Conservation (phyloP, 2,113 vertebrate genomes). For the Archilochus colubris region DNA sequence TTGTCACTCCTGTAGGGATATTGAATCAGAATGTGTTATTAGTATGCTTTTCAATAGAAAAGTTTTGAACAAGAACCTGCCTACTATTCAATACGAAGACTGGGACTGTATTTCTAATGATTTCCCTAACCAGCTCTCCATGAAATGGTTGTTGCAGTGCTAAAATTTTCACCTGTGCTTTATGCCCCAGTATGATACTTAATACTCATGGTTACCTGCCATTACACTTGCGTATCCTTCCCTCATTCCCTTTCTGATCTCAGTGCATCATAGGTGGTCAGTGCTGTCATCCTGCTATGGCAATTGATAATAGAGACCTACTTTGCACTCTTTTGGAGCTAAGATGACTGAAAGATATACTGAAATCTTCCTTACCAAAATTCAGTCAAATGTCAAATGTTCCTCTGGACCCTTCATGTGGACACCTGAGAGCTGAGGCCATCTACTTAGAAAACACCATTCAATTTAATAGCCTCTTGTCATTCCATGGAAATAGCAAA, state of each 20-base stretch:
- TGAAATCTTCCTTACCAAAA: background rate
- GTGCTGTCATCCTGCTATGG: background rate
- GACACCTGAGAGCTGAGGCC: background rate
- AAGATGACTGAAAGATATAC: background rate
- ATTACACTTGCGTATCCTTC: background rate
- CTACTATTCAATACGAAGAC: background rate
- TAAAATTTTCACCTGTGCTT: background rate
- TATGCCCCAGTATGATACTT: background rate
- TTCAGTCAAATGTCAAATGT: background rate
- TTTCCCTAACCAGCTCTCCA: background rate
- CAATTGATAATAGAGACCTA: background rate
- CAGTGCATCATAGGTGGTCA: fast-evolving
- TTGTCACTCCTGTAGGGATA: conserved; percentile 2
- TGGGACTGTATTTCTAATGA: background rate
- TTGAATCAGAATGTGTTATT: background rate
- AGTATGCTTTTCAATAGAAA: background rate
- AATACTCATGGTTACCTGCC: background rate
- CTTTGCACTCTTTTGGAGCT: background rate
- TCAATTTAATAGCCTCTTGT: background rate
- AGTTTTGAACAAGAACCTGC: background rate
- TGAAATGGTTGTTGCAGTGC: background rate
- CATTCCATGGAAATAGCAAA: background rate
- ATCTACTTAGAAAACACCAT: background rate
- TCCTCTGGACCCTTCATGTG: fast-evolving
- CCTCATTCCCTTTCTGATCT: background rate